Evolutionary conservation across 2,113 vertebrate genomes (phyloP).

Genomic region (Paramisgurnus dabryanus): DNA sequence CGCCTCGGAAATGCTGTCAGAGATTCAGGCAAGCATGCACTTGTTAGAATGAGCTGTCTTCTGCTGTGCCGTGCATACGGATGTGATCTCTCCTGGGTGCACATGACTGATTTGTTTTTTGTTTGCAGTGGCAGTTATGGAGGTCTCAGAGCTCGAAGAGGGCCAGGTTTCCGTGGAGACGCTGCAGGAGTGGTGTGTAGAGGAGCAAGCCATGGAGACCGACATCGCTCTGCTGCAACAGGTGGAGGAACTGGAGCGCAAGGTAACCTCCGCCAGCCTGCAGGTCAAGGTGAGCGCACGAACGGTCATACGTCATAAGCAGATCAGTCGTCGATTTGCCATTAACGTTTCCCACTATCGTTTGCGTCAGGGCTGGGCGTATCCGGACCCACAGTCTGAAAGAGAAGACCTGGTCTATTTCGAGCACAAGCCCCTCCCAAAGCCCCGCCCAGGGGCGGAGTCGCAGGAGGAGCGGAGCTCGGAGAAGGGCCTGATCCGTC

Average conservation of each 20-base stretch:
- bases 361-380: conserved; percentile 89
- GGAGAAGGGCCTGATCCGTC: conserved; percentile 86
- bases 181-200: conserved; percentile 94
- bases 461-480: conserved; percentile 79
- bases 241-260: conserved; percentile 96
- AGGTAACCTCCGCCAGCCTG: conserved; percentile 94
- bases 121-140: conserved; percentile 88
- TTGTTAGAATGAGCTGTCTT: conserved; percentile 5
- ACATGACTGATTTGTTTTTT: conserved; percentile 11
- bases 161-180: conserved; percentile 92
- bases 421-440: conserved; percentile 92
- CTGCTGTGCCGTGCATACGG: conserved; percentile 2
- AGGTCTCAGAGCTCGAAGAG: conserved; percentile 89
- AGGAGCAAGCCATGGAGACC: conserved; percentile 97
- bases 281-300: conserved; percentile 89
- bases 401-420: conserved; percentile 98
- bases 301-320: background rate
- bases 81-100: background rate
- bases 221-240: conserved; percentile 94
- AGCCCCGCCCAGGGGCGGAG: conserved; percentile 77
- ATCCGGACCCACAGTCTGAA: conserved; percentile 92
- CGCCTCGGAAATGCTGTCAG: background rate
- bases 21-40: conserved; percentile 1
- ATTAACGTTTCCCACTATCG: conserved; percentile 10
- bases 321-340: no score